Conservation (phyloP, 2,797 vertebrate genomes). For the Poecilia picta region DNA sequence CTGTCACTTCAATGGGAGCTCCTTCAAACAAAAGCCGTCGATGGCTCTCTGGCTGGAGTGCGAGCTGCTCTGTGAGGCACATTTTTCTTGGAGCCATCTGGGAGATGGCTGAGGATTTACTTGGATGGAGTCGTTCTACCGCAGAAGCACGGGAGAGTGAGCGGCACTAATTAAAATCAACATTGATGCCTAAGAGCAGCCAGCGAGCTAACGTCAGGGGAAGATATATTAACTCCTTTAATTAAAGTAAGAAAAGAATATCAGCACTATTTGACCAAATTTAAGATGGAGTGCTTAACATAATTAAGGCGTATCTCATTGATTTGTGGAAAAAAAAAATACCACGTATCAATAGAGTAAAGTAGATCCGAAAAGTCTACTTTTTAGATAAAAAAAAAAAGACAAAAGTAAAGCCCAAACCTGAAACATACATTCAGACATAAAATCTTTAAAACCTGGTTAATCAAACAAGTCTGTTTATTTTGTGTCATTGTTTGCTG, state of each 20-base stretch:
- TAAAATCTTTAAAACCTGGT: not conserved
- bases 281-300: not conserved
- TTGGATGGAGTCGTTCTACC: conserved; percentile 23
- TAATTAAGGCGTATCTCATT: not conserved
- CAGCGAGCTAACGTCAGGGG: conserved; percentile 3
- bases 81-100: conserved; percentile 65
- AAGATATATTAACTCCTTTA: conserved; percentile 9
- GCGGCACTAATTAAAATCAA: conserved; percentile 47
- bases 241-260: conserved; percentile 1
- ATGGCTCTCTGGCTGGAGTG: conserved; percentile 50
- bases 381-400: not conserved
- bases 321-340: not conserved
- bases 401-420: not conserved
- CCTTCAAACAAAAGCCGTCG: conserved; percentile 61
- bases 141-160: conserved; percentile 22
- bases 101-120: conserved; percentile 47
- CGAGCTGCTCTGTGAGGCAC: conserved; percentile 48
- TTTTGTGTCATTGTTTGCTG: not conserved
- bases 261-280: conserved; percentile 3
- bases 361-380: not conserved
- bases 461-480: not conserved
- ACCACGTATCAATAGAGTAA: not conserved
- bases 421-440: not conserved
- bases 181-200: conserved; percentile 21
- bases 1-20: conserved; percentile 52